Evolutionary conservation across 2,888 invertebrate species (phyloP), one percentile per base, ranked within the genome.

Genomic region (Aspidiotus rigidus): DNA sequence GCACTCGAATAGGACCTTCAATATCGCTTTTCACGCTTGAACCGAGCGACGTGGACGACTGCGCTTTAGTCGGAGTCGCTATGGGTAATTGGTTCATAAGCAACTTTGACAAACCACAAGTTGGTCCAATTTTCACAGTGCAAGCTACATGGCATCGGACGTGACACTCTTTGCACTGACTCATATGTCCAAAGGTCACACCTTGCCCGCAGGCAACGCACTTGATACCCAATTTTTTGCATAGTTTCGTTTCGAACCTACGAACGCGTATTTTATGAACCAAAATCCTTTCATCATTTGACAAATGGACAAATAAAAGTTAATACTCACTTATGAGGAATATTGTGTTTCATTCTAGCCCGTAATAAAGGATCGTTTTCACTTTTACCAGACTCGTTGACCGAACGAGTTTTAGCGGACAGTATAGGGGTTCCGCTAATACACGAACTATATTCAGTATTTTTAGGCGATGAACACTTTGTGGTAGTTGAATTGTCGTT

Each of bases 91-190:
- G 44, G 6, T 66, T 44, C 13, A 56, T 16, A 1, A 66, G 15
- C 1, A 57, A 56, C 16, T 28, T 28, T 7, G 56, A 61, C 8
- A 67, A 15, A 17, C 69, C 69, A 8, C 71, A 71, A 67, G 67
- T 64, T 11, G 70, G 69, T 13, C 41, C 56, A 28, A 71, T 42
- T 15, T 71, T 70, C 16, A 56, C 40, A 1, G 69, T 64, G 42
- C 71, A 71, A 39, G 70, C 63, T 49, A 71, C 61, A 41, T 71
- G 71, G 56, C 70, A 55, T 11, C 70, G 70, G 7, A 71, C 60
- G 11, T 69, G 67, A 69, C 71, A 71, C 16, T 71, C 71, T 64
- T 69, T 63, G 62, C 71, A 71, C 40, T 70, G 66, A 62, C 70
- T 70, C 16, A 70, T 60, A 41, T 71, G 67, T 7, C 67, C 62